These are phyloP conservation scores for Lipophrys pholis DNA, from an alignment of 2,113 vertebrate species.

Conservation along the genomic window DNA sequence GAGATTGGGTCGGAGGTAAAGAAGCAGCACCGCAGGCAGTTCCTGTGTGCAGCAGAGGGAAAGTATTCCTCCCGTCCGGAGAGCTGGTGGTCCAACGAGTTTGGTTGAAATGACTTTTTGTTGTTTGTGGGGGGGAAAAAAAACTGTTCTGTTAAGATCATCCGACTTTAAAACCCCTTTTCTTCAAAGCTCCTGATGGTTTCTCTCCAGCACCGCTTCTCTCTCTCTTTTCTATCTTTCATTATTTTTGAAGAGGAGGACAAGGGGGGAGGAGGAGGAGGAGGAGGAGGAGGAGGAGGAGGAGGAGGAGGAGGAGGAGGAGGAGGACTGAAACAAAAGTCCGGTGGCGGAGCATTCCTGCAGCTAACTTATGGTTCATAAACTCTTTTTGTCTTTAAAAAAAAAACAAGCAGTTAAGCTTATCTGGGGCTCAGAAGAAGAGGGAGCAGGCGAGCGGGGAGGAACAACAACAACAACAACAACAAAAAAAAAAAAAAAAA, in stretches of 20 bases:
- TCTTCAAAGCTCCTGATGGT: conserved; percentile 40
- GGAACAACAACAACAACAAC: background rate
- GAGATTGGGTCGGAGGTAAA: conserved; percentile 73
- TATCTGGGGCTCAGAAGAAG: conserved; percentile 54
- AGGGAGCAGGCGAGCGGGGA: conserved; percentile 37
- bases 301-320: conserved; percentile 38
- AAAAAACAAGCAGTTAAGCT: conserved; percentile 64
- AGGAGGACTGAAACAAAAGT: conserved; percentile 45
- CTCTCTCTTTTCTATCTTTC: conserved; percentile 19
- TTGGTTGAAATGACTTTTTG: conserved; percentile 63
- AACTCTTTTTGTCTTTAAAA: conserved; percentile 74
- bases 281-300: conserved; percentile 26
- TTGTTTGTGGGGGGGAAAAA: conserved; percentile 1
- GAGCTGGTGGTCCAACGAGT: conserved; percentile 69
- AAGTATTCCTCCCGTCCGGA: conserved; percentile 70
- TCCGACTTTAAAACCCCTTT: conserved; percentile 55
- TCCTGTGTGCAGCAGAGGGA: conserved; percentile 65
- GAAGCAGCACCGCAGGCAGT: conserved; percentile 66
- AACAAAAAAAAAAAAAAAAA: conserved; percentile 10
- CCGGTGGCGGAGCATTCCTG: conserved; percentile 54
- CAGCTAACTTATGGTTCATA: conserved; percentile 71
- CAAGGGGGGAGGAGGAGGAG: conserved; percentile 24
- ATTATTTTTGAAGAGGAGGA: conserved; percentile 22
- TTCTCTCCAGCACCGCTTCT: conserved; percentile 26
- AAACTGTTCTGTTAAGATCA: conserved; percentile 62